A percentile compares a stretch with the other conserved stretches of the same genome.
Evolutionary conservation across 2,113 vertebrate genomes (phyloP).

Genomic region (Mixornis gularis): DNA sequence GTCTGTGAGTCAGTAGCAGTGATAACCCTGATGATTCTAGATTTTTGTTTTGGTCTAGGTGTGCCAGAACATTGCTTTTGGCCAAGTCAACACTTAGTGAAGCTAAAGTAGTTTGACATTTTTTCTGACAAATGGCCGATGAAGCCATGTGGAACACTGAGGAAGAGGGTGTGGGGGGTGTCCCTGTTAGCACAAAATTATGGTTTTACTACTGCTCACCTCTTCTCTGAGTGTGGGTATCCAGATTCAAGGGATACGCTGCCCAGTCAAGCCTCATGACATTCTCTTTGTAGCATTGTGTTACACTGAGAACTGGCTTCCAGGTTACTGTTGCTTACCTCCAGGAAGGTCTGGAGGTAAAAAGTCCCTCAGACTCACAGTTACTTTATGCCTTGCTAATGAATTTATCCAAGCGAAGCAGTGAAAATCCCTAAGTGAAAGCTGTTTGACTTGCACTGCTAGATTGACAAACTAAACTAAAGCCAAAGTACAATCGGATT

Average conservation of each 20-base stretch:
- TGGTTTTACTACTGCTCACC: not conserved
- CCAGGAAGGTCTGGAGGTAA: not conserved
- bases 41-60: not conserved
- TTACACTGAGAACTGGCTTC: not conserved
- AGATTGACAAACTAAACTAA: not conserved
- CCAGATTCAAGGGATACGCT: not conserved
- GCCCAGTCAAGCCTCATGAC: not conserved
- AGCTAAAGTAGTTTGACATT: not conserved
- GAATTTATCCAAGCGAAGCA: not conserved
- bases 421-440: not conserved
- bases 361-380: not conserved
- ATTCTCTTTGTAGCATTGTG: not conserved
- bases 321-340: not conserved
- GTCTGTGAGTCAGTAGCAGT: not conserved
- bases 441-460: not conserved
- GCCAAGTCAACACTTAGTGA: not conserved
- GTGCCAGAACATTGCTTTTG: not conserved
- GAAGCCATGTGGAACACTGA: not conserved
- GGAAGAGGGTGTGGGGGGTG: rapidly evolving
- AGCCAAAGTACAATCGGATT: not conserved
- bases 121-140: not conserved
- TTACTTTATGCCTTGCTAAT: not conserved
- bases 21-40: not conserved
- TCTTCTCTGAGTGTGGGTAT: not conserved
- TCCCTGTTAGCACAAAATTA: not conserved